A percentile compares a stretch with the other conserved stretches of the same genome.
phyloP scores from a whole-genome alignment of 2,888 invertebrate genomes.

The Azorinus chamasolen region DNA sequence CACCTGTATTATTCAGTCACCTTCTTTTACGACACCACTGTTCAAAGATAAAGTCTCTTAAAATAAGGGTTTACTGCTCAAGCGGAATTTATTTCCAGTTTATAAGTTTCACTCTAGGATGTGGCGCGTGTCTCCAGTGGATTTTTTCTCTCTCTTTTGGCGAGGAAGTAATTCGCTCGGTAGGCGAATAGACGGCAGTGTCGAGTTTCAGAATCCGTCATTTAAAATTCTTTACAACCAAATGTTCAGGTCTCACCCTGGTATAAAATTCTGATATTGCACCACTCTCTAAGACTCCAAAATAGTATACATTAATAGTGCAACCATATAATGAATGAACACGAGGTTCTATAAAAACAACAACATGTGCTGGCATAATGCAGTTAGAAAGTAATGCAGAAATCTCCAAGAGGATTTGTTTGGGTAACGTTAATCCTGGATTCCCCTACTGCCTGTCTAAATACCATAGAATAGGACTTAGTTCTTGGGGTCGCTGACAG shows the following conservation, averaged over 20 bases:
- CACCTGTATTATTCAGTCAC: too few relatives aligned
- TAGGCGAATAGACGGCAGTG: conserved; percentile 5
- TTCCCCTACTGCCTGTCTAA: too few relatives aligned
- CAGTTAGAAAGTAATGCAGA: too few relatives aligned
- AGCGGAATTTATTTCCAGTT: conserved; percentile 29
- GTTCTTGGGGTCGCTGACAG: too few relatives aligned
- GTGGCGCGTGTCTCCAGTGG: conserved; percentile 33
- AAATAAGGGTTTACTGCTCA: neutral
- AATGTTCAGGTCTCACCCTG: neutral
- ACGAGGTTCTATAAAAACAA: too few relatives aligned
- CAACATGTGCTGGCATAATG: too few relatives aligned
- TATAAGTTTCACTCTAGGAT: conserved; percentile 40
- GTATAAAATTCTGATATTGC: neutral
- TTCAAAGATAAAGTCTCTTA: neutral
- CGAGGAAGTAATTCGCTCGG: conserved; percentile 18
- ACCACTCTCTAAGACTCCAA: too few relatives aligned
- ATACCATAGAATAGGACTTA: too few relatives aligned
- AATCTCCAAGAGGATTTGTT: too few relatives aligned
- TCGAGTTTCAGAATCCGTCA: conserved; percentile 8
- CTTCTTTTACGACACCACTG: neutral
- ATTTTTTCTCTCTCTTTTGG: conserved; percentile 9
- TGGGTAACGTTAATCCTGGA: too few relatives aligned
- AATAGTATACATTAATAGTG: too few relatives aligned
- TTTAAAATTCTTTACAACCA: neutral
- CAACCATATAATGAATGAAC: too few relatives aligned